phyloP scores from a whole-genome alignment of 1,140 invertebrate genomes.

The Drosophila athabasca region DNA sequence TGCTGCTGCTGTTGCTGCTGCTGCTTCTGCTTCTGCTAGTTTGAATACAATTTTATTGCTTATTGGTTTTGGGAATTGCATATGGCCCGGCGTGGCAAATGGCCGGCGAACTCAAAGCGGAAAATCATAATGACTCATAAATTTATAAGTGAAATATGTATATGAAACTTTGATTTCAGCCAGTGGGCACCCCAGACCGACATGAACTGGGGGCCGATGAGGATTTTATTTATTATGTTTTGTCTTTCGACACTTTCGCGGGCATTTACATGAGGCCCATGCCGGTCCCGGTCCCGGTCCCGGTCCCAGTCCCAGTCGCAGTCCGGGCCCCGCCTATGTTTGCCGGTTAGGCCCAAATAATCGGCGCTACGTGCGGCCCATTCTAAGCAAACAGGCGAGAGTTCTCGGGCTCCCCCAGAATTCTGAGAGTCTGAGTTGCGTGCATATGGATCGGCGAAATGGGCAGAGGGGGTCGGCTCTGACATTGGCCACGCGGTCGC shows the following conservation, averaged over 20 bases:
- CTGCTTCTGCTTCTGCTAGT: constrained; percentile 6
- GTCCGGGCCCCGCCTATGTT: constrained; percentile 37
- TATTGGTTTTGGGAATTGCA: constrained; percentile 49
- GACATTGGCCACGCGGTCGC: constrained; percentile 56
- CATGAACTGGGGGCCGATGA: background rate
- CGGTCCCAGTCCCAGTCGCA: background rate
- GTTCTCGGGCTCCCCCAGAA: constrained; percentile 17
- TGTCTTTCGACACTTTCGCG: constrained; percentile 40
- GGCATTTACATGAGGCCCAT: constrained; percentile 43
- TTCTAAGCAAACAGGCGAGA: constrained; percentile 50
- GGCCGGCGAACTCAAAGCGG: constrained; percentile 32
- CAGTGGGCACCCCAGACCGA: background rate
- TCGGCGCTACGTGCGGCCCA: constrained; percentile 71
- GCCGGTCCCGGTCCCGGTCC: too few species aligned
- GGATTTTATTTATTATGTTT: constrained; percentile 44
- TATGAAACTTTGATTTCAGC: constrained; percentile 38
- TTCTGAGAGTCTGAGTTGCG: constrained; percentile 14
- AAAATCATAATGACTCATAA: constrained; percentile 62
- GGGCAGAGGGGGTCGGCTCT: constrained; percentile 26
- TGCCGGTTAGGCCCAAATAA: constrained; percentile 64
- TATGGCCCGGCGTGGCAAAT: constrained; percentile 34
- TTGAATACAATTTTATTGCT: constrained; percentile 48
- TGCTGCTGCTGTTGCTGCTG: constrained; percentile 16
- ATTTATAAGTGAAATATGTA: constrained; percentile 49
- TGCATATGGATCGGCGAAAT: background rate